These are phyloP conservation scores for Oxygymnocypris stewartii DNA, from an alignment of 2,113 vertebrate genomes.

Conservation along the genomic window DNA sequence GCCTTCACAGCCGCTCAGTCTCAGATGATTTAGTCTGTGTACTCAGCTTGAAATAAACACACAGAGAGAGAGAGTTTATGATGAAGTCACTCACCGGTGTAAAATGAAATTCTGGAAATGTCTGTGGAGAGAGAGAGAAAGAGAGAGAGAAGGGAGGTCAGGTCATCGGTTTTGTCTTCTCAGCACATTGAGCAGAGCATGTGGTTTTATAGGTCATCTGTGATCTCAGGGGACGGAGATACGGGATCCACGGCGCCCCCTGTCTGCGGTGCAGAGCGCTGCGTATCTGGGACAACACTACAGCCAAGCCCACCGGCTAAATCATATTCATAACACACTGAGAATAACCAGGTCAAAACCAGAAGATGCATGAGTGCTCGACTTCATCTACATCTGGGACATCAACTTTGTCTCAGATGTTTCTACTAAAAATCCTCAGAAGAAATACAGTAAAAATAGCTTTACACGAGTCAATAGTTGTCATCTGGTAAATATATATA, in stretches of 20 bases:
- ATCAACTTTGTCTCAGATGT: too few species aligned
- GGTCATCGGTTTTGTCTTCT: conserved; percentile 53
- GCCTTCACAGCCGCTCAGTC: not conserved
- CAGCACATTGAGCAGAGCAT: conserved; percentile 46
- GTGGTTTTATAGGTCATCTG: conserved; percentile 55
- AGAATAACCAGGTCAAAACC: not conserved
- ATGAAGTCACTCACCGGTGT: conserved; percentile 79
- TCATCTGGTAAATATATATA: not conserved
- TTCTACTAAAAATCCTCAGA: too few species aligned
- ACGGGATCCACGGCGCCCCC: conserved; percentile 39
- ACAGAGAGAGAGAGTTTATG: not conserved
- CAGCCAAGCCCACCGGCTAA: not conserved
- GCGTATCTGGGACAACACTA: conserved; percentile 23
- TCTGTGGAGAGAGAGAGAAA: conserved; percentile 74
- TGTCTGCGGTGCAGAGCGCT: conserved; percentile 5
- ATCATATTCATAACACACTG: not conserved
- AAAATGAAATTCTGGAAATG: conserved; percentile 85
- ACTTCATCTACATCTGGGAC: too few species aligned
- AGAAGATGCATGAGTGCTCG: not conserved
- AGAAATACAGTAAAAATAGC: too few species aligned
- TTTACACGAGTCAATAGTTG: too few species aligned
- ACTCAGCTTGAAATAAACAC: not conserved
- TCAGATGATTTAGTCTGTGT: not conserved
- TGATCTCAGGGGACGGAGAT: conserved; percentile 18
- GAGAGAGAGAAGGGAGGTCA: conserved; percentile 8